These are phyloP conservation scores for Cybosia mesomella DNA, from an alignment of 2,888 invertebrate genomes.

Conservation along the genomic window DNA sequence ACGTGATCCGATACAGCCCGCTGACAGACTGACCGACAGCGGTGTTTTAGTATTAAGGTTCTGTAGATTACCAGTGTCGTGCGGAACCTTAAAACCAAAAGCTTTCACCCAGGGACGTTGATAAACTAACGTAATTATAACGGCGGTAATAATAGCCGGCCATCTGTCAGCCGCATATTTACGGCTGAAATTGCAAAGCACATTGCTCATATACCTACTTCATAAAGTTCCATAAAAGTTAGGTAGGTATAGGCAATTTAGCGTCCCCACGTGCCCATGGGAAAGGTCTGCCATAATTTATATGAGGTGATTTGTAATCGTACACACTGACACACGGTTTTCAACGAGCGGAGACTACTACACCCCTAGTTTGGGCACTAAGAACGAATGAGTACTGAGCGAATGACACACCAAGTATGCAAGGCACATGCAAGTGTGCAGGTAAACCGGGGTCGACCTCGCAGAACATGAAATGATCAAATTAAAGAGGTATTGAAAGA, in stretches of 20 bases:
- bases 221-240: conserved; percentile 3
- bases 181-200: conserved; percentile 2
- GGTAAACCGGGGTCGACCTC: too few species aligned
- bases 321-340: neutral
- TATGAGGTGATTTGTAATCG: neutral
- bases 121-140: neutral
- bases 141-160: neutral
- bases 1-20: too few species aligned
- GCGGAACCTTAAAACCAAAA: neutral
- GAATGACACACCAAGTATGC: too few species aligned
- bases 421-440: too few species aligned
- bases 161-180: neutral
- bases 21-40: neutral
- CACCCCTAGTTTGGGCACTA: too few species aligned
- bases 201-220: neutral
- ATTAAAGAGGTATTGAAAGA: too few species aligned
- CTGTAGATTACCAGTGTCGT: neutral
- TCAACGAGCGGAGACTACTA: neutral
- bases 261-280: neutral
- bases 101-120: neutral
- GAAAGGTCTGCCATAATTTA: conserved; percentile 7
- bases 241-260: conserved; percentile 2
- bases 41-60: neutral
- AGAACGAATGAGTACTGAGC: too few species aligned
- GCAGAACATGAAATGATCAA: too few species aligned